Base-by-base conservation (phyloP, 2,797 vertebrate species). In the Halcyon leucocephala region DNA sequence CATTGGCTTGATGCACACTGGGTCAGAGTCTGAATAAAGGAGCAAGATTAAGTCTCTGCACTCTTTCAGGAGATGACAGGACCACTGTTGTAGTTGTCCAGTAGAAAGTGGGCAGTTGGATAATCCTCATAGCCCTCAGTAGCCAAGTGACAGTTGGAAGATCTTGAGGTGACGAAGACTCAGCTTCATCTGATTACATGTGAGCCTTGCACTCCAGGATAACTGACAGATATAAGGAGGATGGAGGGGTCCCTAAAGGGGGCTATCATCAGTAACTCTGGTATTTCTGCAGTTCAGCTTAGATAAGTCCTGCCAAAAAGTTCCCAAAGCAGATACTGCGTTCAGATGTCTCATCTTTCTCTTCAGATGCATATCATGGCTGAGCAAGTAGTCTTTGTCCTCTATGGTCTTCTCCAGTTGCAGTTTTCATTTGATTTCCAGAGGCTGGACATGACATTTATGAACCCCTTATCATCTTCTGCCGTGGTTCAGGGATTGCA, bases 51-150 rank as follows among this genome's bases (percentile, higher is more conserved):
- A 66, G 31, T 12, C 70, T 66, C 48, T 94, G 31, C n/a, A 37
- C 29, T 79, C 17, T n/a, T 85, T 31, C 48, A 48, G 31, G 12
- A 14, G 1, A 3, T 19, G 51, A 57, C 11, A 71, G 49, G 42
- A 49, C 8, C 21, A 49, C 15, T 17, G 21, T 0, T 70, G 60
- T 28, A 62, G 18, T 8, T 2, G 0, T 44, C 31, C 31, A 15
- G 41, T n/a, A 25, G 57, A 33, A 83, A n/a, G 14, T 3, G 65
- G 24, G 37, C 41, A 49, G 25, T 1, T 46, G 39, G 13, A 14
- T 39, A 39, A 16, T 54, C 49, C 22, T 86, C 4, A 2, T 16
- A 66, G 48, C 67, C 58, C n/a, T 80, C 55, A 35, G 46, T 44
- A 51, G 22, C 8, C 35, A 51, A 48, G 13, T 20, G 35, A 31